Conservation (phyloP, 2,113 vertebrate genomes). For the Pygathrix nemaeus region DNA sequence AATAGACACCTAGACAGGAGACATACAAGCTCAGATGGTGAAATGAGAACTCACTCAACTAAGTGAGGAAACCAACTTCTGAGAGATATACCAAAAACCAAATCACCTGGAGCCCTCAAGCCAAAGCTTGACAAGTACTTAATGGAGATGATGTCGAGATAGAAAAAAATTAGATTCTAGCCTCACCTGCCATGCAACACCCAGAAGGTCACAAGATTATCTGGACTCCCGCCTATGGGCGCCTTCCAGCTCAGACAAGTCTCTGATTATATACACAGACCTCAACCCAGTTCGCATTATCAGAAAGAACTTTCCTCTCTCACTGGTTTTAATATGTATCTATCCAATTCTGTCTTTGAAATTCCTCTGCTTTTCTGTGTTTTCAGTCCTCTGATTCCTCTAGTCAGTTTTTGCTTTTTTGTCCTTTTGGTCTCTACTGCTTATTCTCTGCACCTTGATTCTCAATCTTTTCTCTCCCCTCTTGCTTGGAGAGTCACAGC, state of each 20-base stretch:
- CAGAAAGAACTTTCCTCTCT: not conserved
- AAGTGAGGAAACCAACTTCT: not conserved
- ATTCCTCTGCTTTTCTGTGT: slow-evolving; percentile 42
- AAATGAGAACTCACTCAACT: not conserved
- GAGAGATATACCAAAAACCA: not conserved
- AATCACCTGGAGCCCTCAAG: slow-evolving; percentile 33
- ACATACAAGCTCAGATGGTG: not conserved
- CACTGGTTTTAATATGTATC: not conserved
- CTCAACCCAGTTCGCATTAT: slow-evolving; percentile 13
- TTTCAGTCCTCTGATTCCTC: slow-evolving; percentile 46
- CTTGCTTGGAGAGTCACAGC: slow-evolving; percentile 60
- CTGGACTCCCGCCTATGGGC: not conserved
- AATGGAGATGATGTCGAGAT: slow-evolving; percentile 42
- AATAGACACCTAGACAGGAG: not conserved
- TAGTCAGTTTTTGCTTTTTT: slow-evolving; percentile 26
- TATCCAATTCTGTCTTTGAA: slow-evolving; percentile 42
- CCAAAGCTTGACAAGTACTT: slow-evolving; percentile 21
- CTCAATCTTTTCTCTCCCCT: slow-evolving; percentile 55
- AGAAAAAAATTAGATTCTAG: slow-evolving; percentile 25
- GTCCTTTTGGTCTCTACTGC: slow-evolving; percentile 62
- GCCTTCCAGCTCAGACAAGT: slow-evolving; percentile 41
- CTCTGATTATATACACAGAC: slow-evolving; percentile 37
- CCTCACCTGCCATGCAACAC: slow-evolving; percentile 39
- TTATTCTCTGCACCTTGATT: slow-evolving; percentile 60
- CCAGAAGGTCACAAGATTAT: slow-evolving; percentile 30